These are phyloP conservation scores for Channallabes apus DNA, from an alignment of 2,797 vertebrate genomes.

Conservation along the genomic window DNA sequence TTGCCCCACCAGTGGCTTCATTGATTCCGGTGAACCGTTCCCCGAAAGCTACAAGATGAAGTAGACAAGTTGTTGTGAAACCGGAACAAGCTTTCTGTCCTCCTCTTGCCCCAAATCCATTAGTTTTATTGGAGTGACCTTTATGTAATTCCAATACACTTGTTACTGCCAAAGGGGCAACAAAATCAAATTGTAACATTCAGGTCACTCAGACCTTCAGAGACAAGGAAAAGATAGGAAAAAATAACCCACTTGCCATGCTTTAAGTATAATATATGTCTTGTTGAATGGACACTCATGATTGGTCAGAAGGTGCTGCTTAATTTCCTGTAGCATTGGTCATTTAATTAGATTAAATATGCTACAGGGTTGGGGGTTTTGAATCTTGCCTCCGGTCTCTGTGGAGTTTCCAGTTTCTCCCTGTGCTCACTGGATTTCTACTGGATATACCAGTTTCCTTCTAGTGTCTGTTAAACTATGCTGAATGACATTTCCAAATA, in stretches of 20 bases:
- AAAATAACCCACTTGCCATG: not conserved
- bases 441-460: no score
- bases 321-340: not conserved
- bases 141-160: conserved; percentile 64
- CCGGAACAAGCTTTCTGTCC: conserved; percentile 40
- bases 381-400: no score
- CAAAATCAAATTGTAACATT: conserved; percentile 67
- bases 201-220: conserved; percentile 64
- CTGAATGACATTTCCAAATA: no score
- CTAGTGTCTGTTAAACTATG: no score
- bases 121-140: conserved; percentile 66
- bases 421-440: no score
- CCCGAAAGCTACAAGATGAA: conserved; percentile 37
- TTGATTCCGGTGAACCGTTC: conserved; percentile 62
- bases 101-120: conserved; percentile 49
- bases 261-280: not conserved
- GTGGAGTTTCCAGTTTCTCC: no score
- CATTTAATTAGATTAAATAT: no score
- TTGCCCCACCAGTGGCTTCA: conserved; percentile 64
- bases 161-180: conserved; percentile 65
- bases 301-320: not conserved
- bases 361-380: no score
- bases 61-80: conserved; percentile 16
- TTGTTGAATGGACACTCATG: not conserved
- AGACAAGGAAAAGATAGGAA: conserved; percentile 32